Evolutionary conservation across 2,888 invertebrate genomes (phyloP), one percentile per base, ranked within the genome.

Genomic region (Acrobasis consociella): DNA sequence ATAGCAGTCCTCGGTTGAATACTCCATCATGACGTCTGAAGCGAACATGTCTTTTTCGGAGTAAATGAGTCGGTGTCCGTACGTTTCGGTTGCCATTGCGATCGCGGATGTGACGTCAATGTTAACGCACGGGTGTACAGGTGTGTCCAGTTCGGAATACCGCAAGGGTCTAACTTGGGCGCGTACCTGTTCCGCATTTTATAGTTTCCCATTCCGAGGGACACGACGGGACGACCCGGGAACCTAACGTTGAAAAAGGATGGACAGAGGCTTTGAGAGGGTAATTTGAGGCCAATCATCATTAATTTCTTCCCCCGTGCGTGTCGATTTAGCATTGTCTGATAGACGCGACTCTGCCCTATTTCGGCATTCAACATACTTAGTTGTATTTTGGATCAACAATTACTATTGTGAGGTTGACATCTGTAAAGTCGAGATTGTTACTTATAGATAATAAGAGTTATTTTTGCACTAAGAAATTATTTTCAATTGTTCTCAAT

Each of bases 201-300:
- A 93, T 92, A 93, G 82, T 76, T 74, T 89, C 87, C 89, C 78
- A 77, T 74, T 80, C 82, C 74, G 86, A 74, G 77, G 74, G 86
- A 88, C 76, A 72, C 81, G 82, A 81, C 70, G 77, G 74, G 75
- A 62, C 65, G 70, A 72, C 69, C 67, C 69, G 67, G 73, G 72
- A 64, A 62, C 63, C 65, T 63, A 65, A 74, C 46, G 83, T 69
- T 76, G 58, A 82, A 87, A 69, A 63, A 83, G 73, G 91, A 90
- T 67, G 69, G 76, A 31, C 59, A 66, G 64, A 70, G 77, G 79
- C 75, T 78, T 76, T 77, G 85, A 83, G 89, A 85, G 89, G 88
- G 89, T 90, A 91, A 91, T 91, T 91, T 89, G 80, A 85, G 90
- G 86, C 85, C 91, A 92, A 92, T 92, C 92, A 92, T 91, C 91